A percentile compares a stretch with the other conserved stretches of the same genome.
Evolutionary conservation across 2,888 invertebrate species (phyloP).

Genomic region (Periphyllus acericola): DNA sequence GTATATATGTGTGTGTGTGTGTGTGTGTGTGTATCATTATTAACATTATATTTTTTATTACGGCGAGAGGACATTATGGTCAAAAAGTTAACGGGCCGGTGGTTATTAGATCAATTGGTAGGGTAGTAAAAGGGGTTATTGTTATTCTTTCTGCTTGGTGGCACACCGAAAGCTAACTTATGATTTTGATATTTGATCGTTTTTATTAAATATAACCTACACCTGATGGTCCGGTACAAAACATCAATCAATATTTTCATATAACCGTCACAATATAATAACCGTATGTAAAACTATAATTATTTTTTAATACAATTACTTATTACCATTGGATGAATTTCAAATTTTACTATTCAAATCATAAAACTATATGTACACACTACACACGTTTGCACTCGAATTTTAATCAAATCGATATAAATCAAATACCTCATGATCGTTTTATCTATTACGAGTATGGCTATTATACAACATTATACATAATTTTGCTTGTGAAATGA

Average conservation of each 20-base stretch:
- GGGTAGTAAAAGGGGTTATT: slow-evolving; percentile 31
- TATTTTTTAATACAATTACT: no score
- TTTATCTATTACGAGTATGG: no score
- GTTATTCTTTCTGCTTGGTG: slow-evolving; percentile 29
- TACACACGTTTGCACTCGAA: no score
- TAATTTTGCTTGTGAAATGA: no score
- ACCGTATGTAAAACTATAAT: no score
- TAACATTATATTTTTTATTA: slow-evolving; percentile 4
- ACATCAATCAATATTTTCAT: slow-evolving; percentile 24
- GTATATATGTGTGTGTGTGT: neutral
- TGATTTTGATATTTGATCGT: slow-evolving; percentile 48
- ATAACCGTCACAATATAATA: neutral
- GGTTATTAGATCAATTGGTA: neutral
- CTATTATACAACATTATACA: no score
- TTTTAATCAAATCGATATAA: no score
- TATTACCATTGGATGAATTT: no score
- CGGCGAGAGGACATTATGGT: slow-evolving; percentile 9
- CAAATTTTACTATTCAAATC: no score
- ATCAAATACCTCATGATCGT: no score
- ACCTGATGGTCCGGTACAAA: neutral
- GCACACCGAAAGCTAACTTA: slow-evolving; percentile 22
- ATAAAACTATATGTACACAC: no score
- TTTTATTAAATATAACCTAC: slow-evolving; percentile 29
- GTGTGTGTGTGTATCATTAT: neutral
- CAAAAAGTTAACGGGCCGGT: slow-evolving; percentile 48